Evolutionary conservation across 2,797 vertebrate species (phyloP).

Genomic region (Atherinosoma microstoma): DNA sequence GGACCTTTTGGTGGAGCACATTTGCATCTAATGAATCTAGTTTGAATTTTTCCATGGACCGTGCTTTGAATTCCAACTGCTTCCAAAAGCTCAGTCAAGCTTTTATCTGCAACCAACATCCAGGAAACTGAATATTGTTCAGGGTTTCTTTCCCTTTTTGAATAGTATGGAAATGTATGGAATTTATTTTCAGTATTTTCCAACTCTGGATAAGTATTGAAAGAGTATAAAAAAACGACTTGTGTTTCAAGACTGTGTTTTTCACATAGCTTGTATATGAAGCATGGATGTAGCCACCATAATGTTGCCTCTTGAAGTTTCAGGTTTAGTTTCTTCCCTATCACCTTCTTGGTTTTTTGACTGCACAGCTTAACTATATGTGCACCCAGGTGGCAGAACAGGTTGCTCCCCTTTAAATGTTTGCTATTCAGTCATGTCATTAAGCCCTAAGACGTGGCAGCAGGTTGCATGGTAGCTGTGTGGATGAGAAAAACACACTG

Average conservation of each 20-base stretch:
- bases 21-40: slow-evolving; percentile 29
- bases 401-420: neutral
- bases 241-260: neutral
- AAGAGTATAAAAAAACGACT: neutral
- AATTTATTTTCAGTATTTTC: neutral
- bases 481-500: neutral
- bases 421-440: neutral
- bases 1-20: neutral
- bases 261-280: neutral
- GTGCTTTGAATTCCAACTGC: neutral
- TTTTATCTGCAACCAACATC: neutral
- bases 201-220: neutral
- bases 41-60: slow-evolving; percentile 22
- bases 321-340: neutral
- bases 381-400: neutral
- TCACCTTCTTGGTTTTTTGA: neutral
- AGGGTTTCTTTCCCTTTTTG: neutral
- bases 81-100: neutral
- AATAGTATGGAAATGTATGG: neutral
- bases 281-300: neutral
- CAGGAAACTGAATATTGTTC: neutral
- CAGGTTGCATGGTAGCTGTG: neutral
- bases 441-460: neutral
- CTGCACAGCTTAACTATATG: neutral
- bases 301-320: neutral